Conservation (phyloP, 2,888 invertebrate species). For the Zygothrica quintamaculata region DNA sequence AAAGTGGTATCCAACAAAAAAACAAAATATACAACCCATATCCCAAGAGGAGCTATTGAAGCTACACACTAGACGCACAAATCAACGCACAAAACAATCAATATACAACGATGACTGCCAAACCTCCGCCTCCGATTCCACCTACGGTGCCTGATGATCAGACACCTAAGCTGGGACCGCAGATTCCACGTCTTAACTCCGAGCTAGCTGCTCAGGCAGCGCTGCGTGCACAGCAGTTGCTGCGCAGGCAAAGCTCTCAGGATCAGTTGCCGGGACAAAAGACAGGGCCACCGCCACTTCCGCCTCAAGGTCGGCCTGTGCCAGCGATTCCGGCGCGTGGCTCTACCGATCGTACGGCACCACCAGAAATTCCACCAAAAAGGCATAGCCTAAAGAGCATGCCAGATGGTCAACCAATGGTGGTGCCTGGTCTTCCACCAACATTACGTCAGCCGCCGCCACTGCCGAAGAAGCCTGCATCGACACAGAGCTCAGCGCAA, state of each 20-base stretch:
- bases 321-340: slow-evolving; percentile 84
- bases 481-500: slow-evolving; percentile 80
- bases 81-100: slow-evolving; percentile 28
- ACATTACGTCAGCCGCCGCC: slow-evolving; percentile 83
- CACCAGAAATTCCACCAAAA: slow-evolving; percentile 85
- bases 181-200: slow-evolving; percentile 83
- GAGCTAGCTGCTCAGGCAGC: slow-evolving; percentile 84
- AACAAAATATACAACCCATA: slow-evolving; percentile 2
- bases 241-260: slow-evolving; percentile 80
- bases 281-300: slow-evolving; percentile 65
- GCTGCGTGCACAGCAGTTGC: slow-evolving; percentile 82
- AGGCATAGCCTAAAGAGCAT: slow-evolving; percentile 83
- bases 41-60: slow-evolving; percentile 10
- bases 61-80: slow-evolving; percentile 30
- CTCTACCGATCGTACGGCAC: slow-evolving; percentile 79
- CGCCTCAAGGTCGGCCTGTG: slow-evolving; percentile 77
- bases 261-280: slow-evolving; percentile 67
- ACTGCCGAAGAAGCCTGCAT: slow-evolving; percentile 82
- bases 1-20: not conserved
- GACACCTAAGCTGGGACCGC: slow-evolving; percentile 81
- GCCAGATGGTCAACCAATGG: slow-evolving; percentile 74
- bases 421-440: slow-evolving; percentile 72
- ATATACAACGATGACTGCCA: slow-evolving; percentile 66
- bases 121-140: slow-evolving; percentile 69
- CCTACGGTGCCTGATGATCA: slow-evolving; percentile 59